A percentile compares a stretch with the other conserved stretches of the same genome.
Evolutionary conservation across 2,888 invertebrate genomes (phyloP).

Genomic region (Trilocha varians): DNA sequence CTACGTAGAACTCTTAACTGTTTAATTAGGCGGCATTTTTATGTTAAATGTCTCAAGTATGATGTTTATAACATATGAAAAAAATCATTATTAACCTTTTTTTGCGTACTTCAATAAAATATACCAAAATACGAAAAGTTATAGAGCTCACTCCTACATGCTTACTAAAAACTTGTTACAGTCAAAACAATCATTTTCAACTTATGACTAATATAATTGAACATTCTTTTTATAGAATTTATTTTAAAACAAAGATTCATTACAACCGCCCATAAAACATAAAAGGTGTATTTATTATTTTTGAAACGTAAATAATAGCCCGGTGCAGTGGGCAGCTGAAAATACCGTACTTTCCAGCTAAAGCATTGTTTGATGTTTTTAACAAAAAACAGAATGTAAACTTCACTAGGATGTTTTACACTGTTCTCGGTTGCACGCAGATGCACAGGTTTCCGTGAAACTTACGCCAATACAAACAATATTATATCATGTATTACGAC

Average conservation of each 20-base stretch:
- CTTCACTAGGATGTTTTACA: not conserved
- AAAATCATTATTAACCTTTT: too few species aligned
- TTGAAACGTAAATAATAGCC: slow-evolving; percentile 2
- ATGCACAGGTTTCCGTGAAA: slow-evolving; percentile 3
- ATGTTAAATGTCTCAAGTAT: too few species aligned
- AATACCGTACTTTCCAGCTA: slow-evolving; percentile 3
- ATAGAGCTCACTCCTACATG: too few species aligned
- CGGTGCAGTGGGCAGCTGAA: not conserved
- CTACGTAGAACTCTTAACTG: too few species aligned
- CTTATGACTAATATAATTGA: too few species aligned
- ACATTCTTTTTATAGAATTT: slow-evolving; percentile 2
- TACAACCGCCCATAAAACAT: not conserved
- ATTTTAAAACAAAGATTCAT: not conserved
- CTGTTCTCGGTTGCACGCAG: not conserved
- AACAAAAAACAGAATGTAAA: slow-evolving; percentile 4
- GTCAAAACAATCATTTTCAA: too few species aligned
- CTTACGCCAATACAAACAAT: slow-evolving; percentile 1
- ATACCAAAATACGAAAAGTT: too few species aligned
- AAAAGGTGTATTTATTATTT: slow-evolving; percentile 2
- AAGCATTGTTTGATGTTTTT: slow-evolving; percentile 3
- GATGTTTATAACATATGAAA: too few species aligned
- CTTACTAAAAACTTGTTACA: too few species aligned
- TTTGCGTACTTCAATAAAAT: too few species aligned
- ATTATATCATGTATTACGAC: too few species aligned
- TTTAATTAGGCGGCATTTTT: too few species aligned